phyloP scores from a whole-genome alignment of 2,888 invertebrate genomes.

The Patella caerulea region DNA sequence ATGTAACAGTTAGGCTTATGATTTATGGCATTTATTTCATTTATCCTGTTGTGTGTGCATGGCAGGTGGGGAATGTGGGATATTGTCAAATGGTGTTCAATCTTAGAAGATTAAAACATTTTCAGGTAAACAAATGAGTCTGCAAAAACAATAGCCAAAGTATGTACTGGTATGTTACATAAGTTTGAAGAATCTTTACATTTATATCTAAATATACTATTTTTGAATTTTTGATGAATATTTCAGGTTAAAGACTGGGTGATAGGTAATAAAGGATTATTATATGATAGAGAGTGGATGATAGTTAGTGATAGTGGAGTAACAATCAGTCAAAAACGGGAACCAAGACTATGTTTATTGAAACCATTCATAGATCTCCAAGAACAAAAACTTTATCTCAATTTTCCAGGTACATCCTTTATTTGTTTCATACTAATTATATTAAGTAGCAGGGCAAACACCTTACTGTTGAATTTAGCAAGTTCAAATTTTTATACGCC shows the following conservation, averaged over 20 bases:
- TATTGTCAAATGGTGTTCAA: no score
- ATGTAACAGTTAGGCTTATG: no score
- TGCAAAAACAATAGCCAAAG: background rate
- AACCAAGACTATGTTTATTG: conserved; percentile 84
- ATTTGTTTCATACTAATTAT: background rate
- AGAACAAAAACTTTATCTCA: conserved; percentile 66
- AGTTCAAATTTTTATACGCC: no score
- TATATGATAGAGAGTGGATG: conserved; percentile 95
- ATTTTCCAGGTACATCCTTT: conserved; percentile 53
- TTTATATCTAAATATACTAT: background rate
- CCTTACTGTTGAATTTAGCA: no score
- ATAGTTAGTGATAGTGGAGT: conserved; percentile 86
- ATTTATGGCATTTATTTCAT: no score
- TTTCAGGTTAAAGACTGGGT: conserved; percentile 79
- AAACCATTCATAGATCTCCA: conserved; percentile 81
- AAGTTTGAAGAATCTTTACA: background rate
- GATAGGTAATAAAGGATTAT: conserved; percentile 83
- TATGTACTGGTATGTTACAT: background rate
- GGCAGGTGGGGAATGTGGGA: no score
- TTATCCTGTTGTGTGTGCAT: no score
- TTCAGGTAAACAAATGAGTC: background rate
- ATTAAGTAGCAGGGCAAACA: no score
- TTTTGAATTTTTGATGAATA: no score
- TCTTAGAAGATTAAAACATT: no score
- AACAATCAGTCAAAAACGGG: conserved; percentile 90